Evolutionary conservation across 2,113 vertebrate genomes (phyloP).

Genomic region (Entelurus aequoreus): DNA sequence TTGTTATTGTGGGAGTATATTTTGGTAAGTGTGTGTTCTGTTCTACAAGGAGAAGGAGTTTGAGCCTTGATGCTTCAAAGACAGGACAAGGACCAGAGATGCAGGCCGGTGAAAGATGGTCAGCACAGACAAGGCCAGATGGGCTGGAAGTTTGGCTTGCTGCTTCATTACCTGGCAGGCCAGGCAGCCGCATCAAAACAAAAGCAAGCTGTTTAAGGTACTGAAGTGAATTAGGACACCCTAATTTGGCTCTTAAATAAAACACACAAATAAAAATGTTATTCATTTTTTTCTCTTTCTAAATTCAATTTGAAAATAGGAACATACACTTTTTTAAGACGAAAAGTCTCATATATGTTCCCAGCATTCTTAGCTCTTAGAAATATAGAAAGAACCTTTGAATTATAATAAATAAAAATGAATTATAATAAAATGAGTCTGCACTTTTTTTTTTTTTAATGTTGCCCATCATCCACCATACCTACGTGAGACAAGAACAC

Average conservation of each 20-base stretch:
- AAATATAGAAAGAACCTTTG: too few species aligned
- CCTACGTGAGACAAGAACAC: too few species aligned
- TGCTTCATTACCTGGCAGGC: slow-evolving; percentile 8
- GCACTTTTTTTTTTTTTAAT: too few species aligned
- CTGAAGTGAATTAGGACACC: background rate
- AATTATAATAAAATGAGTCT: too few species aligned
- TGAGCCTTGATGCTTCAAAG: slow-evolving; percentile 3
- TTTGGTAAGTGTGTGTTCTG: background rate
- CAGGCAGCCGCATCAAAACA: background rate
- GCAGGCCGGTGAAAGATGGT: slow-evolving; percentile 3
- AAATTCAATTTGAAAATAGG: too few species aligned
- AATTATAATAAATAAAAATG: too few species aligned
- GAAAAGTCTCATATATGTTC: too few species aligned
- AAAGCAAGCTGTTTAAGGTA: slow-evolving; percentile 3
- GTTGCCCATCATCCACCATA: too few species aligned
- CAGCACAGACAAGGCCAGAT: slow-evolving; percentile 8
- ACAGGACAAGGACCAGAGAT: slow-evolving; percentile 3
- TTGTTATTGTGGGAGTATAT: background rate
- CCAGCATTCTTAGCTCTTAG: too few species aligned
- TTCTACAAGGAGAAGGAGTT: background rate
- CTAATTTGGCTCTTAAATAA: background rate
- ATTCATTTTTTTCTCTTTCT: background rate
- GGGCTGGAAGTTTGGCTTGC: slow-evolving; percentile 2
- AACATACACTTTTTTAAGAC: too few species aligned
- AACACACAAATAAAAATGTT: background rate